Evolutionary conservation across 2,113 vertebrate species (phyloP).

Genomic region (Australoheros scitulus): DNA sequence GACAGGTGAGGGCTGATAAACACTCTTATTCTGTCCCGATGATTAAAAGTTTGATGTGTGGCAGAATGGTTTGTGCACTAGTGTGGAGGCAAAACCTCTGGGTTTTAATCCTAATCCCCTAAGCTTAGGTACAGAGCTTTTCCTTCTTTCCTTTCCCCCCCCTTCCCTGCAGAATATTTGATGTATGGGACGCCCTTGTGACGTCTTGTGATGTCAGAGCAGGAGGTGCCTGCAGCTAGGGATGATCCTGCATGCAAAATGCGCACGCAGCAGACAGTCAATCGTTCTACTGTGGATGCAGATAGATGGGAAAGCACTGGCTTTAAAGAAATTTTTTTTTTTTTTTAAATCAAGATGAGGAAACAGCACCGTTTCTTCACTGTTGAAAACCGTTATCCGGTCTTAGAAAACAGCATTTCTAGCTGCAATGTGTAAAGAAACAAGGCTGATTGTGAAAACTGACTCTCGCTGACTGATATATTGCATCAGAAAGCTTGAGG

Average conservation of each 20-base stretch:
- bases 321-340: slow-evolving; percentile 18
- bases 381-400: not conserved
- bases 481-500: not conserved
- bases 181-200: slow-evolving; percentile 54
- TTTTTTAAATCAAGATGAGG: not conserved
- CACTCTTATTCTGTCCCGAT: not conserved
- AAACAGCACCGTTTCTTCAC: not conserved
- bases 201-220: slow-evolving; percentile 55
- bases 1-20: slow-evolving; percentile 1
- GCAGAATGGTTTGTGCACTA: not conserved
- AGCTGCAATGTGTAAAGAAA: not conserved
- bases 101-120: slow-evolving; percentile 76
- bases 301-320: not conserved
- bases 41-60: slow-evolving; percentile 38
- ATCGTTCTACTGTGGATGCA: not conserved
- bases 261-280: slow-evolving; percentile 4
- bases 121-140: slow-evolving; percentile 55
- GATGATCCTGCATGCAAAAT: slow-evolving; percentile 28
- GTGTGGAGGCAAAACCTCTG: slow-evolving; percentile 47
- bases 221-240: slow-evolving; percentile 31
- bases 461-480: not conserved
- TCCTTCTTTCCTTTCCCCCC: not conserved
- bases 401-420: not conserved
- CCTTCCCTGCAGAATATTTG: slow-evolving; percentile 42
- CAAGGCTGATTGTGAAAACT: not conserved